Evolutionary conservation across 2,888 invertebrate genomes (phyloP), one percentile per base, ranked within the genome.

Genomic region (Phalangium opilio): DNA sequence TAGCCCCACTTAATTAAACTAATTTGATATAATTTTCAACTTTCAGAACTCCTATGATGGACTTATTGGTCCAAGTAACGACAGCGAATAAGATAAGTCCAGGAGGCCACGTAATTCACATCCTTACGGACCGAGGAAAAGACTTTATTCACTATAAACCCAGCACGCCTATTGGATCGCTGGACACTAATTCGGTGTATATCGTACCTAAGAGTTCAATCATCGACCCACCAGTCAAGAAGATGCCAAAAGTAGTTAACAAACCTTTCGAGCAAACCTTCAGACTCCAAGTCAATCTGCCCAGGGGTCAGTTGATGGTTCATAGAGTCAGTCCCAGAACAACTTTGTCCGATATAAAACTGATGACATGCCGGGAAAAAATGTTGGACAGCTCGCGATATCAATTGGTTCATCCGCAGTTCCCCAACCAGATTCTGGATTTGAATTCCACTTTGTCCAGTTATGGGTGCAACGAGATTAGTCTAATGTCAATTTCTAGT

Each of bases 291-390:
- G 81, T 85, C 33, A 77, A 82, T 62, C 69, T 85, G 57, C 85
- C 84, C 32, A 74, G 79, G 57, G 81, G 81, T 63, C 84, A 85
- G 67, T 72, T 84, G 48, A 81, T 77, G 66, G 83, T 85, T 11
- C 73, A 77, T 36, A 70, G 85, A 53, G 75, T 83, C 51, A 79
- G 79, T 55, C 78, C 79, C 12, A 74, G 76, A 56, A 77, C 76
- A 43, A 71, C 73, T 21, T 68, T 85, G 27, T 74, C 75, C 38
- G 78, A 81, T 52, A 75, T 85, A 44, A 72, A 81, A 58, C 70
- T 73, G 48, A 74, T 78, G 62, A 78, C 83, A 12, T 83, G 83
- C 62, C 73, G 74, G 43, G 81, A 83, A 62, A 84, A 83, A 64
- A 75, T 76, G 64, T 68, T 84, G 60, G 82, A 83, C 63, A 70